Percentiles rank a stretch among this genome's conserved stretches.
phyloP scores from a whole-genome alignment of 1,140 invertebrate species.

The Bombus huntii region DNA sequence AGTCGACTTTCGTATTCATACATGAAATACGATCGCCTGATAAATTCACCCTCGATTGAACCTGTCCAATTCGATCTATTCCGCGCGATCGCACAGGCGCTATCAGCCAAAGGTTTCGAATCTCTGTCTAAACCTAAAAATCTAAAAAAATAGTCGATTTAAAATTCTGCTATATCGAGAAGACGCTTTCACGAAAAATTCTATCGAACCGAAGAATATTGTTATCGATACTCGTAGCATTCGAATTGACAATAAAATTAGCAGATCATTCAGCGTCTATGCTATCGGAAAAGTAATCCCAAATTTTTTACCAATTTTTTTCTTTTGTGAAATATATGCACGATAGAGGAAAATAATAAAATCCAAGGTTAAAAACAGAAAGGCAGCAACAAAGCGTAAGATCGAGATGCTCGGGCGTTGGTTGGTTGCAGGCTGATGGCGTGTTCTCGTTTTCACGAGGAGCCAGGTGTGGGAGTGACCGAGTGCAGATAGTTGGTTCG shows the following conservation, averaged over 20 bases:
- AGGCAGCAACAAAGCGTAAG: neutral
- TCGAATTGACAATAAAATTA: neutral
- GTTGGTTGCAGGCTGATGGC: neutral
- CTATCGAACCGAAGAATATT: neutral
- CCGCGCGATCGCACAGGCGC: too few species aligned
- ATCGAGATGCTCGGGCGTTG: neutral
- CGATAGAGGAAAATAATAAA: neutral
- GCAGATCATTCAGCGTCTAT: too few species aligned
- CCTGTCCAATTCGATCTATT: neutral
- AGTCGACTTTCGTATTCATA: neutral
- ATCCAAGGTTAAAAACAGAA: neutral
- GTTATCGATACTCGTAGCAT: neutral
- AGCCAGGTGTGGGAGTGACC: slow-evolving; percentile 77
- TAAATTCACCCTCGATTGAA: slow-evolving; percentile 17
- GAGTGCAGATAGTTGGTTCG: slow-evolving; percentile 66
- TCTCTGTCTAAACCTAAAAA: neutral
- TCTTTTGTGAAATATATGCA: rapidly evolving
- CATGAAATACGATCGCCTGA: neutral
- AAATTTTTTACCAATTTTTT: too few species aligned
- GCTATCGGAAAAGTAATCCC: too few species aligned
- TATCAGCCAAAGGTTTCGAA: too few species aligned
- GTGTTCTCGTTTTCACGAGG: slow-evolving; percentile 39
- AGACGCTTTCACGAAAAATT: neutral
- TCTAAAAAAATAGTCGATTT: neutral
- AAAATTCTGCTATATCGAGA: neutral